Evolutionary conservation across 2,888 invertebrate species (phyloP).

Genomic region (Neoscelio sp.): DNA sequence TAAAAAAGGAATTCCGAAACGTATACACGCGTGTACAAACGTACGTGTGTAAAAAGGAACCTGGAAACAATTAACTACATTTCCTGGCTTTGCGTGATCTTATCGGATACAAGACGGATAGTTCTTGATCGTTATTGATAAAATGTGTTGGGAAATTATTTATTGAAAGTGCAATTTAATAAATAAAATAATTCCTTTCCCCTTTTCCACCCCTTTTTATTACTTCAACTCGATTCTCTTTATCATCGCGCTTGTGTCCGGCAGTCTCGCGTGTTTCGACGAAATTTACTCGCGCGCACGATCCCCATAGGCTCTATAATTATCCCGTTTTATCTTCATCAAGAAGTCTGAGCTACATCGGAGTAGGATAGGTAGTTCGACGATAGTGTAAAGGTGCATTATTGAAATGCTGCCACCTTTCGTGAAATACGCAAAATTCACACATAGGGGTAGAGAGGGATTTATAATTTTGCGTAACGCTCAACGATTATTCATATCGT

Average conservation of each 20-base stretch:
- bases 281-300: slow-evolving; percentile 79
- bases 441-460: slow-evolving; percentile 12
- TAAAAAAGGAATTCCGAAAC: background rate
- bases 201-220: slow-evolving; percentile 61
- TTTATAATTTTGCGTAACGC: background rate
- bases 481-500: background rate
- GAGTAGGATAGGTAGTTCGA: slow-evolving; percentile 68
- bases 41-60: background rate
- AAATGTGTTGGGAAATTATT: too few species aligned
- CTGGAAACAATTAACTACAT: slow-evolving; percentile 32
- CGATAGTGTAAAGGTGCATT: slow-evolving; percentile 67
- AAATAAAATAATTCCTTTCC: slow-evolving; percentile 10
- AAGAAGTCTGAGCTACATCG: slow-evolving; percentile 70
- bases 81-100: slow-evolving; percentile 6
- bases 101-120: background rate
- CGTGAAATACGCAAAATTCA: slow-evolving; percentile 14
- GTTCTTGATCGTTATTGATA: background rate
- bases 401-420: slow-evolving; percentile 54
- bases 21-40: background rate
- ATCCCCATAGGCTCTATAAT: slow-evolving; percentile 81
- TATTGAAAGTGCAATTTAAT: slow-evolving; percentile 32
- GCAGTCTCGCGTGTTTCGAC: slow-evolving; percentile 79
- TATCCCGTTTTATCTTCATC: slow-evolving; percentile 82
- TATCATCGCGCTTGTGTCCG: slow-evolving; percentile 76
- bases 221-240: slow-evolving; percentile 73